Evolutionary conservation across 2,797 vertebrate species (phyloP).

Genomic region (Darevskia mixta): DNA sequence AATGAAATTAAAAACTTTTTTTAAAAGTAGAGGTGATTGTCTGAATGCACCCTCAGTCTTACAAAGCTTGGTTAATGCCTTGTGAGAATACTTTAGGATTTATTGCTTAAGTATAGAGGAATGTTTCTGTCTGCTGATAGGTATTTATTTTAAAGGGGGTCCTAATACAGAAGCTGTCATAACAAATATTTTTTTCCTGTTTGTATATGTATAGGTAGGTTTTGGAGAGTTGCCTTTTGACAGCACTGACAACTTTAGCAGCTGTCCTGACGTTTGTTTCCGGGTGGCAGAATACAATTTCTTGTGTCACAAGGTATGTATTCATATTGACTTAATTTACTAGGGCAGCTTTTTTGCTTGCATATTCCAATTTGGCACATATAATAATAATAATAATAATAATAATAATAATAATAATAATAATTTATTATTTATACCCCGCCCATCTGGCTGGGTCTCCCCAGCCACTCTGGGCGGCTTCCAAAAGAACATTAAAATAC

Average conservation of each 20-base stretch:
- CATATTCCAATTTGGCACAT: not conserved
- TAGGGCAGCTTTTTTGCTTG: not conserved
- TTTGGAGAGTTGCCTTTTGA: constrained; percentile 95
- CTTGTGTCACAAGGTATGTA: constrained; percentile 92
- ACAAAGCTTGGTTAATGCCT: not conserved
- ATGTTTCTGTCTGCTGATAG: not conserved
- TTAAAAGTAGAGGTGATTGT: not conserved
- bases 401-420: too few relatives aligned
- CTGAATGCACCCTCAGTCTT: not conserved
- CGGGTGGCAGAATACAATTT: constrained; percentile 88
- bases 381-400: too few relatives aligned
- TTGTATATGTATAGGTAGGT: constrained; percentile 82
- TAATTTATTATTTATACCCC: too few relatives aligned
- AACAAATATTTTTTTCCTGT: constrained; percentile 4
- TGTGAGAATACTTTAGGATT: not conserved
- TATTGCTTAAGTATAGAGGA: not conserved
- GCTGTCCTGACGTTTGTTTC: constrained; percentile 94
- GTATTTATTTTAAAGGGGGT: not conserved
- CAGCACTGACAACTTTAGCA: constrained; percentile 87
- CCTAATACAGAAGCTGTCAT: not conserved
- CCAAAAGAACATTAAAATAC: too few relatives aligned
- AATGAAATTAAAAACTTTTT: too few relatives aligned
- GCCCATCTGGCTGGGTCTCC: too few relatives aligned
- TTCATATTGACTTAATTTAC: constrained; percentile 4
- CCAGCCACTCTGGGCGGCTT: too few relatives aligned